Base-by-base conservation (phyloP, 1,140 invertebrate species). In the Trypoxylus dichotomus region DNA sequence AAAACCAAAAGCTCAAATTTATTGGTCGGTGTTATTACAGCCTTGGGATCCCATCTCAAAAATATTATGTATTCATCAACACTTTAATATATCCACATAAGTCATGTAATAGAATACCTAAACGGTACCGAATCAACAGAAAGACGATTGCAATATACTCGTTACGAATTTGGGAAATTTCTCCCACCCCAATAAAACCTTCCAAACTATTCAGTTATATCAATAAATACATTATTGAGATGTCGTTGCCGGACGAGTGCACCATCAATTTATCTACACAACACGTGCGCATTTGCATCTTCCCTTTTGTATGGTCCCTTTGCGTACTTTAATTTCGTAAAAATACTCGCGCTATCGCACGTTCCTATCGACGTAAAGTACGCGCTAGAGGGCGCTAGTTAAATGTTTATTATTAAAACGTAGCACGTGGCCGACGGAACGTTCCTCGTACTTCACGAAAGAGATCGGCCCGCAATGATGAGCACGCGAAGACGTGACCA, bases 351-450 rank as follows among this genome's bases (percentile, higher is more conserved):
- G 13, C 60, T 68, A 68, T 68, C 60, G 60, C 60, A 68, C 60
- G 60, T 68, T 68, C 27, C 21, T 68, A 68, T 68, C 60, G 60
- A 7, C 24, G 24, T 24, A 15, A 68, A 68, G 60, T 68, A 54
- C 47, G 19, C 24, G 6, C 27, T 68, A 68, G 27, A 68, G 60
- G 60, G 24, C 60, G 27, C 60, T 68, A 19, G 24, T 24, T 68
- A 68, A 68, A 68, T 68, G 60, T 68, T 68, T 68, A 68, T 29
- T 68, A 68, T 68, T 68, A 68, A 68, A 68, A 68, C 24, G 60
- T 24, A 68, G 60, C 60, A 68, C 60, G 60, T 68, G 60, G 60
- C 60, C 21, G 21, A 25, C 60, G 24, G 13, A 68, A 68, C 47
- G 19, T n/a, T 54, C 7, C 47, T 7, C 60, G 27, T 5, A 24